These are phyloP conservation scores for Pyralis farinalis DNA, from an alignment of 2,888 invertebrate species.

Conservation along the genomic window DNA sequence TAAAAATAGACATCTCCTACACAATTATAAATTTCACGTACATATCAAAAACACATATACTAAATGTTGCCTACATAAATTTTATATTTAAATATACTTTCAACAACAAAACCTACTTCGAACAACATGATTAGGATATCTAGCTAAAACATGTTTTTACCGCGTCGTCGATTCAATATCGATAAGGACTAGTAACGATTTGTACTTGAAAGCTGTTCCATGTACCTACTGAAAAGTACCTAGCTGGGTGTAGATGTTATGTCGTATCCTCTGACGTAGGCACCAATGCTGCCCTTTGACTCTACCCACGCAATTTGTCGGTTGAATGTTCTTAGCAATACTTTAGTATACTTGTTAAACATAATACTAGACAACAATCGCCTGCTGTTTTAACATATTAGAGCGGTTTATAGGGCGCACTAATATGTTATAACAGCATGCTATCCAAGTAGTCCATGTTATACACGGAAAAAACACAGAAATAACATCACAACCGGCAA, in stretches of 20 bases:
- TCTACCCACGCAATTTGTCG: constrained; percentile 47
- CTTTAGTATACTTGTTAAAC: constrained; percentile 4
- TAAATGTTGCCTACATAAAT: too few species aligned
- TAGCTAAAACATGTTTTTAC: too few species aligned
- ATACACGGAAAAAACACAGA: neutral
- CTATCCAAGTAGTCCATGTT: neutral
- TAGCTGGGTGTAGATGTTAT: constrained; percentile 30
- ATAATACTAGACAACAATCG: too few species aligned
- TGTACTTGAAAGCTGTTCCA: neutral
- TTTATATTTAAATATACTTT: too few species aligned
- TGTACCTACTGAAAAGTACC: neutral
- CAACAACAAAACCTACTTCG: too few species aligned
- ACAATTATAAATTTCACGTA: too few species aligned
- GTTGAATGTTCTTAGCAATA: constrained; percentile 7
- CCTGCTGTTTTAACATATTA: constrained; percentile 8
- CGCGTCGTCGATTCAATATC: neutral
- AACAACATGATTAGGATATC: too few species aligned
- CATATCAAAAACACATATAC: too few species aligned
- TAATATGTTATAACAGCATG: too few species aligned
- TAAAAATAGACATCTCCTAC: too few species aligned
- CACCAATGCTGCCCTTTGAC: constrained; percentile 62
- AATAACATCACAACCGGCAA: neutral
- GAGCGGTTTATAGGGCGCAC: too few species aligned
- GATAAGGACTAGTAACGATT: neutral
- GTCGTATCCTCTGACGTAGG: constrained; percentile 59